These are phyloP conservation scores for Limanda limanda DNA, from an alignment of 2,113 vertebrate genomes.

Conservation along the genomic window DNA sequence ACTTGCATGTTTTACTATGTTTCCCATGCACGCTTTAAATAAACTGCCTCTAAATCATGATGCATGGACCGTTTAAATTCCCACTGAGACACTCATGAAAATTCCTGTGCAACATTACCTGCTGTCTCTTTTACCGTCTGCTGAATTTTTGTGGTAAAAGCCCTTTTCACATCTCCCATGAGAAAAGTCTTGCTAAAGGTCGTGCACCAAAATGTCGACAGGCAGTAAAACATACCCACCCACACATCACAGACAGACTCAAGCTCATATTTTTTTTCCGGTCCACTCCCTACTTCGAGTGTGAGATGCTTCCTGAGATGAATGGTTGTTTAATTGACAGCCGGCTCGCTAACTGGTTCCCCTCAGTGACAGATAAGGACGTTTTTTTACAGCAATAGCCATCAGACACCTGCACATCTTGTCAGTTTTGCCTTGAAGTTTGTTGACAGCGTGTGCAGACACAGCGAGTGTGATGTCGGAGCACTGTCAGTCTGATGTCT, in stretches of 20 bases:
- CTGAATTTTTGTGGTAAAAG: slow-evolving; percentile 4
- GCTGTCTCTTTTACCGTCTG: background rate
- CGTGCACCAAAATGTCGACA: slow-evolving; percentile 51
- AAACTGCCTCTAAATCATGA: background rate
- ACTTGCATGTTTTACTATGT: background rate
- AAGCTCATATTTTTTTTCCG: background rate
- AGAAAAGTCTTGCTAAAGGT: slow-evolving; percentile 58
- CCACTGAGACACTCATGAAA: background rate
- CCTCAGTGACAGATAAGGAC: slow-evolving; percentile 68
- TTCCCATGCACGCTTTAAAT: background rate
- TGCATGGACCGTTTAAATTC: background rate
- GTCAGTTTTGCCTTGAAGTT: slow-evolving; percentile 66
- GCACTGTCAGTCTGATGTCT: slow-evolving; percentile 66
- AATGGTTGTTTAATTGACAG: slow-evolving; percentile 74
- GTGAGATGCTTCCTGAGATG: slow-evolving; percentile 41
- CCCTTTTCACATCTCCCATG: slow-evolving; percentile 26
- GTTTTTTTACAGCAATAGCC: slow-evolving; percentile 69
- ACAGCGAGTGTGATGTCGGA: slow-evolving; percentile 53
- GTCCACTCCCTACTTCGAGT: slow-evolving; percentile 33
- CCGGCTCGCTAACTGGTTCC: slow-evolving; percentile 54
- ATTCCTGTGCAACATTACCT: background rate
- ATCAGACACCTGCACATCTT: slow-evolving; percentile 67
- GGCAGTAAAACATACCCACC: slow-evolving; percentile 45
- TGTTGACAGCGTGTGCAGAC: slow-evolving; percentile 51
- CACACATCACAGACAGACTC: slow-evolving; percentile 2